Conservation (phyloP, 2,888 invertebrate genomes). For the Ctena decussata region DNA sequence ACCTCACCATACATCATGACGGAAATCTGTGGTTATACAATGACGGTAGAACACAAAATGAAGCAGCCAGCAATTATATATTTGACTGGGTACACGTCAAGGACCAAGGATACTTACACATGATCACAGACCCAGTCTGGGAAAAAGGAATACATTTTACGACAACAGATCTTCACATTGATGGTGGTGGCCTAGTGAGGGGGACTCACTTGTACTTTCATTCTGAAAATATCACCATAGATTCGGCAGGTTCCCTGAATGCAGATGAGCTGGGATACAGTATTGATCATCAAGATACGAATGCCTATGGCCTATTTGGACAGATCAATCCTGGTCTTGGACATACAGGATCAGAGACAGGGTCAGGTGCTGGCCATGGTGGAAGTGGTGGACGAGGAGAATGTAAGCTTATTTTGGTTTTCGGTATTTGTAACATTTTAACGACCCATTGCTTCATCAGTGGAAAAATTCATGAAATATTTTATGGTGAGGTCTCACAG, state of each 20-base stretch:
- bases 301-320: slow-evolving; percentile 48
- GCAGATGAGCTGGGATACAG: slow-evolving; percentile 76
- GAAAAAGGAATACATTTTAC: slow-evolving; percentile 71
- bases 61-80: slow-evolving; percentile 67
- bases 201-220: slow-evolving; percentile 75
- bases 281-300: slow-evolving; percentile 55
- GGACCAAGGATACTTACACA: slow-evolving; percentile 74
- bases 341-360: slow-evolving; percentile 43
- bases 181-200: slow-evolving; percentile 76
- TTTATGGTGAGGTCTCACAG: too few relatives aligned
- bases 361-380: slow-evolving; percentile 80
- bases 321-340: slow-evolving; percentile 77
- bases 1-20: slow-evolving; percentile 75
- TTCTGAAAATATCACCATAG: slow-evolving; percentile 76
- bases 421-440: too few relatives aligned
- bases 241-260: slow-evolving; percentile 74
- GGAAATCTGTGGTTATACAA: slow-evolving; percentile 75
- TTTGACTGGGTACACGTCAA: slow-evolving; percentile 78
- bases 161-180: slow-evolving; percentile 71
- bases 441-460: too few relatives aligned
- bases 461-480: too few relatives aligned
- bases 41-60: slow-evolving; percentile 67
- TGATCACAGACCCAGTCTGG: slow-evolving; percentile 75
- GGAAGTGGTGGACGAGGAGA: slow-evolving; percentile 76
- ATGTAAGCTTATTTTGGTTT: too few relatives aligned